These are phyloP conservation scores for Oncorhynchus mykiss DNA, from an alignment of 2,113 vertebrate species.

Conservation along the genomic window DNA sequence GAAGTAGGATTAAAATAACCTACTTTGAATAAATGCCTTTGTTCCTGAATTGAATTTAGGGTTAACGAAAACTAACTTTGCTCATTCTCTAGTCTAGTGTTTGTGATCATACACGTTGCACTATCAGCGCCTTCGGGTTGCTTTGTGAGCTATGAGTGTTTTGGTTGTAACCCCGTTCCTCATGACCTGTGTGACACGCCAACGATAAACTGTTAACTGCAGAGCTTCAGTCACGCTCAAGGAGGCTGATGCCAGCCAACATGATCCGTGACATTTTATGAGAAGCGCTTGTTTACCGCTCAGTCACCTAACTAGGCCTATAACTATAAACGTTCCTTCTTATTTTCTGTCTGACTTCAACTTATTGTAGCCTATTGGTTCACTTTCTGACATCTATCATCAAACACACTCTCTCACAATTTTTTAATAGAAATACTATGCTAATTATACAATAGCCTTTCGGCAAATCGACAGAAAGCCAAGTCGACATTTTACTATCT, in stretches of 20 bases:
- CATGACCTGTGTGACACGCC: slow-evolving; percentile 62
- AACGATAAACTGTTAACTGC: slow-evolving; percentile 63
- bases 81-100: no score
- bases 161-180: slow-evolving; percentile 55
- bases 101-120: not conserved
- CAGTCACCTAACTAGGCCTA: not conserved
- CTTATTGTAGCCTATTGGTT: no score
- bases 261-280: slow-evolving; percentile 56
- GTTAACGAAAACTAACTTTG: no score
- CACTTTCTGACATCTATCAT: no score
- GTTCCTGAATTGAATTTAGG: not conserved
- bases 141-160: slow-evolving; percentile 52
- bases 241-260: slow-evolving; percentile 60
- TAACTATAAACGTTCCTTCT: not conserved
- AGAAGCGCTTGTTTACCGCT: slow-evolving; percentile 35
- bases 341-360: not conserved
- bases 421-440: no score
- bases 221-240: slow-evolving; percentile 61
- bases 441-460: no score
- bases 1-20: not conserved
- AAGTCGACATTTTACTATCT: no score
- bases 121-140: not conserved
- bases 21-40: not conserved
- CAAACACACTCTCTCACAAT: no score
- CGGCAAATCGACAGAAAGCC: no score